Evolutionary conservation across 2,797 vertebrate species (phyloP).

Genomic region (Numenius phaeopus): DNA sequence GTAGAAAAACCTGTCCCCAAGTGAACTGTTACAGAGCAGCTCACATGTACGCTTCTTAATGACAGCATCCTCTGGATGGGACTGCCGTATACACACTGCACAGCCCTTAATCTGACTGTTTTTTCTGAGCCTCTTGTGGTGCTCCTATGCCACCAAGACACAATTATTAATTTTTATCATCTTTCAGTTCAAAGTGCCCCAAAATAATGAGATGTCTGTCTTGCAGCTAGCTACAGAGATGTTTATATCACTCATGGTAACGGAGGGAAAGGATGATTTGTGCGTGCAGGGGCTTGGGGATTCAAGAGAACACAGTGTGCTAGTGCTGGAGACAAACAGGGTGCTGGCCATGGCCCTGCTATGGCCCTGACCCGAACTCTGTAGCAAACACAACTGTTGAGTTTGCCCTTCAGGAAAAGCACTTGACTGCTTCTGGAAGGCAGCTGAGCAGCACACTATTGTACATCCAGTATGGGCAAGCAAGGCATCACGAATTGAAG

Average conservation of each 20-base stretch:
- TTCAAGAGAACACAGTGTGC: not conserved
- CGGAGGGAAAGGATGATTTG: not conserved
- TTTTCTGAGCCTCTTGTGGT: not conserved
- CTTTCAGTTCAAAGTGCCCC: not conserved
- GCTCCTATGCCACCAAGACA: not conserved
- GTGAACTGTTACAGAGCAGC: not conserved
- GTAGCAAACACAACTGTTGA: not conserved
- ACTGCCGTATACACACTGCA: not conserved
- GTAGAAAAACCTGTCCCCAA: not conserved
- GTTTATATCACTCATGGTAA: not conserved
- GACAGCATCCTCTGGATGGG: not conserved
- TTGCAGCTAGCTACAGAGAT: not conserved
- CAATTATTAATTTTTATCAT: not conserved
- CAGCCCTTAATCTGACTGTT: not conserved
- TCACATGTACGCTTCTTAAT: not conserved
- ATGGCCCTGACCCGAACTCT: fast-evolving
- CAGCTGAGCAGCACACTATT: fast-evolving
- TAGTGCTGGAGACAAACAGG: not conserved
- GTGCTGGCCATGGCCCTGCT: not conserved
- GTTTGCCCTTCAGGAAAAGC: not conserved
- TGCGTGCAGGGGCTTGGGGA: fast-evolving
- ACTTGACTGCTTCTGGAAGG: not conserved
- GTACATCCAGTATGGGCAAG: not conserved
- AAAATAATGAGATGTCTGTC: not conserved
- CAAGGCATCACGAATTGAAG: not conserved